Conservation (phyloP, 2,797 vertebrate species). For the Fistularia commersonii region DNA sequence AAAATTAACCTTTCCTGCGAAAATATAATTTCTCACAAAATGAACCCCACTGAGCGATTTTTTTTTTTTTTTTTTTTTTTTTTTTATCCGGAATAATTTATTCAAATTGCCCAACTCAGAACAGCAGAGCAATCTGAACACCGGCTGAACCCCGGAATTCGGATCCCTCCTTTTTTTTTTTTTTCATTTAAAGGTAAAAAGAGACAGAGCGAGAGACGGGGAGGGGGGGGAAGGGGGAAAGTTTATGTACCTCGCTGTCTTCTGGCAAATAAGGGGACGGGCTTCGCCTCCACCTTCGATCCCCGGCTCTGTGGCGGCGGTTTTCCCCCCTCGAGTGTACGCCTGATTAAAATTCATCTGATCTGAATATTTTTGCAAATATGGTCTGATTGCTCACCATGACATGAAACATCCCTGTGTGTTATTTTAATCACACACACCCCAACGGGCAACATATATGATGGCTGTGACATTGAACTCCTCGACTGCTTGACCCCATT, state of each 20-base stretch:
- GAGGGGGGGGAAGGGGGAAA: too few relatives aligned
- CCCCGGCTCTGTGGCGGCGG: slow-evolving; percentile 70
- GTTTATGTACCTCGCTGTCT: slow-evolving; percentile 97
- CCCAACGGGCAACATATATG: slow-evolving; percentile 84
- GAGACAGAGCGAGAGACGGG: slow-evolving; percentile 54
- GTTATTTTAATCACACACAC: slow-evolving; percentile 89
- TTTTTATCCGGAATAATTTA: slow-evolving; percentile 91
- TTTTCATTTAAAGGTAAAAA: slow-evolving; percentile 39
- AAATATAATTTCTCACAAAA: slow-evolving; percentile 99
- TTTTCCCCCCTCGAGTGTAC: slow-evolving; percentile 92
- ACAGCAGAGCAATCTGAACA: slow-evolving; percentile 98
- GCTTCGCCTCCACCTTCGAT: slow-evolving; percentile 54
- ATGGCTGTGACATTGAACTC: slow-evolving; percentile 87
- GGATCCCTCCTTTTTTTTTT: slow-evolving; percentile 57
- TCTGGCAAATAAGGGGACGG: slow-evolving; percentile 95
- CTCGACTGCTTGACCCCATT: slow-evolving; percentile 83
- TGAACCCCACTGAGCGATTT: slow-evolving; percentile 97
- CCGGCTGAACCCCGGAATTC: slow-evolving; percentile 94
- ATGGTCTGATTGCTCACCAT: slow-evolving; percentile 95
- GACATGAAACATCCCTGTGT: slow-evolving; percentile 90
- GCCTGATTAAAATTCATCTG: slow-evolving; percentile 99
- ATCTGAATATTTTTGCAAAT: slow-evolving; percentile 99
- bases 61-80: too few relatives aligned
- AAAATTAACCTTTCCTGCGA: slow-evolving; percentile 99
- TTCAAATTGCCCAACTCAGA: slow-evolving; percentile 99